These are phyloP conservation scores for Anthrax anthrax DNA, from an alignment of 2,888 invertebrate genomes.

Conservation along the genomic window DNA sequence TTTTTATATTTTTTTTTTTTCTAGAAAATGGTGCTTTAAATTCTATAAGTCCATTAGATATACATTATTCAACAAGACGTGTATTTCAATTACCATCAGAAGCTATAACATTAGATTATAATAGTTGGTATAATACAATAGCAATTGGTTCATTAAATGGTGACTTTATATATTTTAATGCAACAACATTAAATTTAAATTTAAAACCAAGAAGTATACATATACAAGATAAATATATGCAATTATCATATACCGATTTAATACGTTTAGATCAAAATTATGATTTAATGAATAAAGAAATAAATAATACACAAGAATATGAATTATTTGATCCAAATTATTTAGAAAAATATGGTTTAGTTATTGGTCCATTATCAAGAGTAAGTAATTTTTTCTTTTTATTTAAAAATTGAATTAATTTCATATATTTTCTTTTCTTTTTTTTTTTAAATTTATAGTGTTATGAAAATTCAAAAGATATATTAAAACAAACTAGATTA, in stretches of 20 bases:
- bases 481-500: slow-evolving; percentile 10
- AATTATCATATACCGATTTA: slow-evolving; percentile 15
- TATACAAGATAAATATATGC: not conserved
- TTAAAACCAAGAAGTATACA: not conserved
- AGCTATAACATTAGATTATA: slow-evolving; percentile 18
- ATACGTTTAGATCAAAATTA: slow-evolving; percentile 14
- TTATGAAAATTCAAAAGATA: not conserved
- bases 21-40: slow-evolving; percentile 10
- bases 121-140: slow-evolving; percentile 17
- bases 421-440: not conserved
- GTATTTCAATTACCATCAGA: slow-evolving; percentile 16
- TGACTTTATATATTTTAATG: slow-evolving; percentile 19
- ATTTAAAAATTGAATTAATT: not conserved
- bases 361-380: slow-evolving; percentile 17
- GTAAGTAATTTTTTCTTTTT: slow-evolving; percentile 8
- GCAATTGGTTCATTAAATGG: slow-evolving; percentile 21
- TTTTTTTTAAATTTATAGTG: not conserved
- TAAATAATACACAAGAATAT: not conserved
- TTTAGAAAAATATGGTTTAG: slow-evolving; percentile 23
- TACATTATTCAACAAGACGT: slow-evolving; percentile 12
- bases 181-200: slow-evolving; percentile 18
- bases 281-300: not conserved
- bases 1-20: slow-evolving; percentile 6
- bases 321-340: slow-evolving; percentile 15
- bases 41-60: slow-evolving; percentile 17